Evolutionary conservation across 2,888 invertebrate genomes (phyloP).

Genomic region (Eupsilia transversa): DNA sequence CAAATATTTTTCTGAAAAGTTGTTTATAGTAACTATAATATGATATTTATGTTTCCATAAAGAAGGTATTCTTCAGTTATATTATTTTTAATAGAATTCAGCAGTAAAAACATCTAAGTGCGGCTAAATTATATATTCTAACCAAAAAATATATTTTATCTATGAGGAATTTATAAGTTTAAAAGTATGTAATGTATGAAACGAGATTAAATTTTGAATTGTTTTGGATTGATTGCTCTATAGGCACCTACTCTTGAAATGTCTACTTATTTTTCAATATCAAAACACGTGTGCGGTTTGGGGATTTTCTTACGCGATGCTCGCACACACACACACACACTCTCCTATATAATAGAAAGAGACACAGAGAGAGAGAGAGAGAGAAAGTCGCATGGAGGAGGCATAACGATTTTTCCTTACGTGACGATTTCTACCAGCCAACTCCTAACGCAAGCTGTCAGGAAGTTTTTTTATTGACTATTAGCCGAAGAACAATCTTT

Average conservation of each 20-base stretch:
- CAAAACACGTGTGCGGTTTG: not conserved
- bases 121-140: not conserved
- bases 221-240: slow-evolving; percentile 24
- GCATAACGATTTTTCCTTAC: no score
- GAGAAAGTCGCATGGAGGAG: no score
- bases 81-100: not conserved
- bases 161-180: not conserved
- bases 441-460: no score
- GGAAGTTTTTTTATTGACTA: not conserved
- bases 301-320: no score
- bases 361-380: no score
- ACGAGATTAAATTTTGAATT: slow-evolving; percentile 53
- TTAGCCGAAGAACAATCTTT: not conserved
- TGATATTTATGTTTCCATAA: not conserved
- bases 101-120: not conserved
- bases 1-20: slow-evolving; percentile 31
- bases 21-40: not conserved
- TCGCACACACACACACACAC: no score
- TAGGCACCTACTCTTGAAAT: not conserved
- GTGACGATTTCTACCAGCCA: no score
- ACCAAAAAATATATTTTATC: not conserved
- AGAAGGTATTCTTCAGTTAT: not conserved
- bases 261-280: not conserved
- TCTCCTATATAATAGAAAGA: no score
- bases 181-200: slow-evolving; percentile 16